Evolutionary conservation across 1,140 invertebrate genomes (phyloP), one percentile per base, ranked within the genome.

Genomic region (Amphibalanus amphitrite): DNA sequence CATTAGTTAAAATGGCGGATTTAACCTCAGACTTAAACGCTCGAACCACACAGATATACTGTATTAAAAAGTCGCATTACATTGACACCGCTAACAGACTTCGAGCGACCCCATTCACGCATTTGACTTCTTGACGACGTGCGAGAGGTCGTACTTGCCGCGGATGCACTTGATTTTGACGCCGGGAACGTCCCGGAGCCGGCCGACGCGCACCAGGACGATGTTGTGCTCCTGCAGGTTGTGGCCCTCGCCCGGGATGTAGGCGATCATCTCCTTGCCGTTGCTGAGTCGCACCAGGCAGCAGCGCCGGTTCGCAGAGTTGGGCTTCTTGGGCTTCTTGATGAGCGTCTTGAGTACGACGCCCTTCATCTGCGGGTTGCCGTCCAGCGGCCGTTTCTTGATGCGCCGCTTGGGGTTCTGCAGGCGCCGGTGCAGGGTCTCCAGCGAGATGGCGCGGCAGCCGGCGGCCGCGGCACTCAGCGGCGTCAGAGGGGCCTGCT

Each of bases 251-350:
- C 90, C 89, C n/a, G 97, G 97, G 65, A 99, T 85, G 81, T 97
- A 97, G 0, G 95, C 93, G 1, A 89, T 86, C 59, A 80, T 79
- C 77, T 88, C 87, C 72, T 81, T 83, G 84, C 96, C 95, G 83
- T 92, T 95, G 4, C 87, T 89, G 10, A 99, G 81, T 40, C 90
- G 83, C 0, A 98, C 90, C 69, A 96, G 79, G 0, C 95, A 95
- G 81, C 95, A 99, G 81, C 98, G 98, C 75, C 97, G 84, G 82
- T 99, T 99, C 0, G 96, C 97, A 0, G 95, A 98, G 83, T 99
- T 99, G 0, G 97, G 97, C 78, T 99, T 99, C 80, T 97, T 99
- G 0, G 97, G 97, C 78, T 98, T 97, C 78, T 91, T 95, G 68
- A 96, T 92, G 0, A 97, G 72, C 0, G 91, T 93, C 79, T 90